These are phyloP conservation scores for Drosophila mayaguana DNA, from an alignment of 2,888 invertebrate species.

Conservation along the genomic window DNA sequence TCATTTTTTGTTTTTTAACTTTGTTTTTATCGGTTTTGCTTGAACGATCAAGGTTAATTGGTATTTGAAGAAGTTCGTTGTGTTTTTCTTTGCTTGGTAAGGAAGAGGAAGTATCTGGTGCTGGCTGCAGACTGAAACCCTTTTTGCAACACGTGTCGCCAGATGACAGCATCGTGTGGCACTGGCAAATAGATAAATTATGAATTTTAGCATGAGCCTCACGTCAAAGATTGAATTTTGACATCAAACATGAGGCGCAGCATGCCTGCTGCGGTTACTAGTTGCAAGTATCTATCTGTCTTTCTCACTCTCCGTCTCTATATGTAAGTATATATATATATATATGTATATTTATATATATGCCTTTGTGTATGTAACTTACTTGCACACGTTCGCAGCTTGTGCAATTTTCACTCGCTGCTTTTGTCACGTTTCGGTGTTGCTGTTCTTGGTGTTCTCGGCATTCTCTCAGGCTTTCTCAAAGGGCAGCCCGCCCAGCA, in stretches of 20 bases:
- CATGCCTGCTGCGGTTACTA: slow-evolving; percentile 13
- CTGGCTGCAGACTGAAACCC: slow-evolving; percentile 18
- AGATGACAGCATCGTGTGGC: slow-evolving; percentile 45
- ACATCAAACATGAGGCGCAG: slow-evolving; percentile 44
- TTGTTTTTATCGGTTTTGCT: slow-evolving; percentile 29
- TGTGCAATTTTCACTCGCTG: slow-evolving; percentile 69
- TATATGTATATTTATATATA: neutral
- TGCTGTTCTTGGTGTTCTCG: slow-evolving; percentile 42
- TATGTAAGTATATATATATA: neutral
- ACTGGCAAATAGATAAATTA: slow-evolving; percentile 60
- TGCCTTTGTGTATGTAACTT: neutral
- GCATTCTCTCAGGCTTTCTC: slow-evolving; percentile 54
- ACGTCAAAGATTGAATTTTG: slow-evolving; percentile 78
- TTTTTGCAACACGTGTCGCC: slow-evolving; percentile 19
- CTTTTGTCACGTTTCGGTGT: slow-evolving; percentile 60
- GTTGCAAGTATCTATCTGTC: neutral
- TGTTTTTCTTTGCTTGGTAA: slow-evolving; percentile 13
- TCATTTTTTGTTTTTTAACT: neutral
- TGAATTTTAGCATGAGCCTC: slow-evolving; percentile 71
- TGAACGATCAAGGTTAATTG: slow-evolving; percentile 72
- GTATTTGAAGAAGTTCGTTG: slow-evolving; percentile 49
- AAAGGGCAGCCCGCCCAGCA: slow-evolving; percentile 56
- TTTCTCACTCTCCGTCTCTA: neutral
- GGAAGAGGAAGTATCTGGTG: slow-evolving; percentile 19
- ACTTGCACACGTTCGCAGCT: slow-evolving; percentile 60